A percentile compares a stretch with the other conserved stretches of the same genome.
Evolutionary conservation across 2,888 invertebrate genomes (phyloP).

Genomic region (Sesamia inferens): DNA sequence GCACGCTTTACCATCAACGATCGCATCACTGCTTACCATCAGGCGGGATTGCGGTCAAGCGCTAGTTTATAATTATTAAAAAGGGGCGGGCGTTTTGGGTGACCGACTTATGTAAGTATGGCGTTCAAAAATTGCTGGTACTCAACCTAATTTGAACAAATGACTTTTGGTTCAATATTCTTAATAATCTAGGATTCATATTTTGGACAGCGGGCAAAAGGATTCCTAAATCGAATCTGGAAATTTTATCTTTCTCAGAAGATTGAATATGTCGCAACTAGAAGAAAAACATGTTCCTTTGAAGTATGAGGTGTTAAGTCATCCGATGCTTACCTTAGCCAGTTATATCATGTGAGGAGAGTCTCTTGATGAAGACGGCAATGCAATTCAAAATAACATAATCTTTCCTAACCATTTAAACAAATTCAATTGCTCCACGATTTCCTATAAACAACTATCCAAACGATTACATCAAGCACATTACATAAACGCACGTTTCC

Average conservation of each 20-base stretch:
- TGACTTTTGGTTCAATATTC: not conserved
- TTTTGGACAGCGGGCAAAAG: not conserved
- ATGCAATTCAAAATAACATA: not conserved
- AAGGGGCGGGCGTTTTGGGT: not conserved
- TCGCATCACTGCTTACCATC: too few species aligned
- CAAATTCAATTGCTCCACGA: constrained; percentile 1
- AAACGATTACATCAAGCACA: constrained; percentile 55
- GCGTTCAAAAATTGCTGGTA: too few species aligned
- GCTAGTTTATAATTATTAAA: not conserved
- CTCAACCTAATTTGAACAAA: not conserved
- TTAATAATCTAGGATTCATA: not conserved
- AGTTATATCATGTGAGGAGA: not conserved
- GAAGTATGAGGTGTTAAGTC: not conserved
- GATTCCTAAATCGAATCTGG: not conserved
- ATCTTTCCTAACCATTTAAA: not conserved
- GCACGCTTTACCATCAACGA: too few species aligned
- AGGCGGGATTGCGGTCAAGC: too few species aligned
- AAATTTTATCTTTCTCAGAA: not conserved
- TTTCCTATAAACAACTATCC: constrained; percentile 40
- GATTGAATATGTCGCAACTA: not conserved
- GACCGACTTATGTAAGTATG: too few species aligned
- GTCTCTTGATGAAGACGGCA: not conserved
- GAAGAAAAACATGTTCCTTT: not conserved
- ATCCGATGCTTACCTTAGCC: not conserved
- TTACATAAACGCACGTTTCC: constrained; percentile 65